Evolutionary conservation across 2,888 invertebrate species (phyloP).

Genomic region (Ormyrus pomaceus): DNA sequence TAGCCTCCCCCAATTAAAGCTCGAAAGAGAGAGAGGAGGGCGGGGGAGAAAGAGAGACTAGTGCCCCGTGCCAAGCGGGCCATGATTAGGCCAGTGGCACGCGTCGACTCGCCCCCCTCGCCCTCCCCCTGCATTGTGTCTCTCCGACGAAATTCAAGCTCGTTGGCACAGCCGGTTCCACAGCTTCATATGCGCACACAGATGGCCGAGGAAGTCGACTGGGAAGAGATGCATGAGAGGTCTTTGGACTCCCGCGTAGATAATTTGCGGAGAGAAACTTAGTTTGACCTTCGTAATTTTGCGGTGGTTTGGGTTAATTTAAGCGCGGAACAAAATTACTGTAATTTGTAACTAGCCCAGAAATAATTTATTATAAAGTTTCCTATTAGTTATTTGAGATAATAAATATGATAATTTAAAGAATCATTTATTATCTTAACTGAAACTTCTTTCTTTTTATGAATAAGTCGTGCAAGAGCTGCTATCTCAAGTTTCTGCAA

Average conservation of each 20-base stretch:
- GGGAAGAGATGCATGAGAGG: constrained; percentile 14
- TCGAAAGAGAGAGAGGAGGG: neutral
- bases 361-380: too few relatives aligned
- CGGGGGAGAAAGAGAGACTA: neutral
- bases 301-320: neutral
- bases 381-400: too few relatives aligned
- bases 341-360: too few relatives aligned
- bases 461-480: too few relatives aligned
- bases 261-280: neutral
- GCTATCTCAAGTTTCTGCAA: too few relatives aligned
- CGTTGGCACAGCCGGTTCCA: neutral
- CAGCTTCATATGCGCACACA: constrained; percentile 34
- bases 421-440: too few relatives aligned
- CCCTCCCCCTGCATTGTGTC: neutral
- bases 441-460: too few relatives aligned
- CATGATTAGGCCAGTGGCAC: constrained; percentile 51
- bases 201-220: neutral
- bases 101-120: constrained; percentile 15
- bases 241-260: too few relatives aligned
- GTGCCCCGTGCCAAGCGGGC: neutral
- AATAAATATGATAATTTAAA: too few relatives aligned
- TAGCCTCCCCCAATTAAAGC: constrained; percentile 38
- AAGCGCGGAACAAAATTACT: neutral
- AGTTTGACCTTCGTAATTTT: neutral
- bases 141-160: neutral